Conservation (phyloP, 2,888 invertebrate species). For the Caenorhabditis japonica region DNA sequence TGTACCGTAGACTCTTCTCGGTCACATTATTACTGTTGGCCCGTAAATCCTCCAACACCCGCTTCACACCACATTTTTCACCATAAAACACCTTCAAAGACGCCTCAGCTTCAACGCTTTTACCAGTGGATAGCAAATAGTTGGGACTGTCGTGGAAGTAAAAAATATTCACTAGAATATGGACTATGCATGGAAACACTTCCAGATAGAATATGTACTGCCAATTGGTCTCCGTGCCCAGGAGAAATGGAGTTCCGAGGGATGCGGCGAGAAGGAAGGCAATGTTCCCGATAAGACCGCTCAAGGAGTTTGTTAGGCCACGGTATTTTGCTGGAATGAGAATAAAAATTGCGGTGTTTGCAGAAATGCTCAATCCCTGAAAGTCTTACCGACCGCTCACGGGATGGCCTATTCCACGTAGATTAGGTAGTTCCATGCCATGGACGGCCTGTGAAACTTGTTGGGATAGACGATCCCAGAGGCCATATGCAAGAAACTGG, state of each 20-base stretch:
- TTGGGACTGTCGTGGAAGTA: constrained; percentile 63
- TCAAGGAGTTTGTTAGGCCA: constrained; percentile 68
- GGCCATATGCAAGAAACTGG: too few relatives aligned
- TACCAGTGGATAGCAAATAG: constrained; percentile 53
- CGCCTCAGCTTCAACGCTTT: constrained; percentile 52
- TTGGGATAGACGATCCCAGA: too few relatives aligned
- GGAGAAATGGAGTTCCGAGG: constrained; percentile 63
- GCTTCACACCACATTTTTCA: constrained; percentile 18
- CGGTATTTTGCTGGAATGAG: constrained; percentile 51
- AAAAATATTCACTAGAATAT: constrained; percentile 28
- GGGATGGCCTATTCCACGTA: too few relatives aligned
- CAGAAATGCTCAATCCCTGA: too few relatives aligned
- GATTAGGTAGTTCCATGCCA: too few relatives aligned
- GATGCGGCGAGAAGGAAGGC: constrained; percentile 67
- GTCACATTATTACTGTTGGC: background rate
- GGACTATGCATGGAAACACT: constrained; percentile 50
- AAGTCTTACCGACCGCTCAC: too few relatives aligned
- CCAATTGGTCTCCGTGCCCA: constrained; percentile 65
- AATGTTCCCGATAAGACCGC: constrained; percentile 67
- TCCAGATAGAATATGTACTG: constrained; percentile 64
- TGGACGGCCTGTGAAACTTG: too few relatives aligned
- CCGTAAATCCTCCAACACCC: constrained; percentile 33
- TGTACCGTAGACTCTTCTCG: constrained; percentile 22
- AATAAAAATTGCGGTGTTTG: background rate
- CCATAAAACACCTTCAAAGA: constrained; percentile 52